These are phyloP conservation scores for Sthenelais limicola DNA, from an alignment of 2,888 invertebrate species.

Conservation along the genomic window DNA sequence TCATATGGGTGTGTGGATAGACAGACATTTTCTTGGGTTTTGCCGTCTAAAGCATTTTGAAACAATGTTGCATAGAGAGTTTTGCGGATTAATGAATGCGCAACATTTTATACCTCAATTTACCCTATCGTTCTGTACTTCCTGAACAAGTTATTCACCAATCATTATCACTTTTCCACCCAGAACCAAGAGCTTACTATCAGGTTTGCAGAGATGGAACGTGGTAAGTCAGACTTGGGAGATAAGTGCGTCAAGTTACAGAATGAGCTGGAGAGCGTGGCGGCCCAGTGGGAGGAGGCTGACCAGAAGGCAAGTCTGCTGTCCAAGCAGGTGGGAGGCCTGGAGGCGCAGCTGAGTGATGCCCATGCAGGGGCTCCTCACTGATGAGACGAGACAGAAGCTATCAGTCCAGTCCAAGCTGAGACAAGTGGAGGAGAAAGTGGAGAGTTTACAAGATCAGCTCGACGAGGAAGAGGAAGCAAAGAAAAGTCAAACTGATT, in stretches of 20 bases:
- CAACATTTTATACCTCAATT: too few species aligned
- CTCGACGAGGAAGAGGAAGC: slow-evolving; percentile 96
- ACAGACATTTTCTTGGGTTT: too few species aligned
- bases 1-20: too few species aligned
- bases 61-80: too few species aligned
- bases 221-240: slow-evolving; percentile 80
- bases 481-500: too few species aligned
- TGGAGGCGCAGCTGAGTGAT: slow-evolving; percentile 90
- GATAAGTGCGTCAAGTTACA: slow-evolving; percentile 88
- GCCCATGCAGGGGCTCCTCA: slow-evolving; percentile 86
- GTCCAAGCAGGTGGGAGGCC: slow-evolving; percentile 85
- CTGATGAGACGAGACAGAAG: slow-evolving; percentile 97
- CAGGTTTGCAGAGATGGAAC: slow-evolving; percentile 78
- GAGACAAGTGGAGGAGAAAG: slow-evolving; percentile 91
- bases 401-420: slow-evolving; percentile 82
- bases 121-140: too few species aligned
- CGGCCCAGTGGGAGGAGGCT: slow-evolving; percentile 84
- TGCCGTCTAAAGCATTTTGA: too few species aligned
- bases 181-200: slow-evolving; percentile 71
- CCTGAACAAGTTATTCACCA: too few species aligned
- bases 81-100: too few species aligned
- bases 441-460: slow-evolving; percentile 89
- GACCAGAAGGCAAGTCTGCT: slow-evolving; percentile 92
- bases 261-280: slow-evolving; percentile 88
- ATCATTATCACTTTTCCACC: too few species aligned